Conservation (phyloP, 2,113 vertebrate genomes). For the Macrotus californicus region DNA sequence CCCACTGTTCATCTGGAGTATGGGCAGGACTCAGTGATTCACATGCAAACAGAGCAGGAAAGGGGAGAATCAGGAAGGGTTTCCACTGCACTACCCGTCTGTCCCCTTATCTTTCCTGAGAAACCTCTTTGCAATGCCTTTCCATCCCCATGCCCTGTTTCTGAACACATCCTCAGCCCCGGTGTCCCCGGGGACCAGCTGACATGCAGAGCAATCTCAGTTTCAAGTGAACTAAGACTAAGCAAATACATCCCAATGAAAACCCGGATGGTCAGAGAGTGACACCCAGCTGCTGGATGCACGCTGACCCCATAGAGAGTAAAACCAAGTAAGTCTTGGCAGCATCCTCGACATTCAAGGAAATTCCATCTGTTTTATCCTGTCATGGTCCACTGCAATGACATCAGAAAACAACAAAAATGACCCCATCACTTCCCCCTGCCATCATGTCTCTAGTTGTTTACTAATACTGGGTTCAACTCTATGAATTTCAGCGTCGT, state of each 20-base stretch:
- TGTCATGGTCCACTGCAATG: background rate
- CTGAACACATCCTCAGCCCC: rapidly evolving
- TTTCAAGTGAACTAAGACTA: background rate
- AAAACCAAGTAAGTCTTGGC: background rate
- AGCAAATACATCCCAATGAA: background rate
- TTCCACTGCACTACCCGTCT: too few species aligned
- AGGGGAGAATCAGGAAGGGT: background rate
- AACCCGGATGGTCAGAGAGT: background rate
- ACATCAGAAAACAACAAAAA: background rate
- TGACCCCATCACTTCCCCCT: too few species aligned
- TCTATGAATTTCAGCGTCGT: background rate
- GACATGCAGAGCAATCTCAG: background rate
- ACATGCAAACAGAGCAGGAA: background rate
- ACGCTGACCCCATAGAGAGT: background rate
- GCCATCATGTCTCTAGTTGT: background rate
- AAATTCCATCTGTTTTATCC: background rate
- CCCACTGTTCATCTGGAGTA: rapidly evolving
- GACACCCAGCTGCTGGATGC: rapidly evolving
- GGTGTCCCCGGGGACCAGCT: rapidly evolving
- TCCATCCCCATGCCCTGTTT: rapidly evolving
- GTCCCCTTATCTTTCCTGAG: rapidly evolving
- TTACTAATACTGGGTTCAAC: background rate
- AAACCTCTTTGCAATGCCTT: rapidly evolving
- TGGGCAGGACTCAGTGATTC: too few species aligned
- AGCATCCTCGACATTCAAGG: background rate